Conservation (phyloP, 2,888 invertebrate species). For the Panzeria rudis region DNA sequence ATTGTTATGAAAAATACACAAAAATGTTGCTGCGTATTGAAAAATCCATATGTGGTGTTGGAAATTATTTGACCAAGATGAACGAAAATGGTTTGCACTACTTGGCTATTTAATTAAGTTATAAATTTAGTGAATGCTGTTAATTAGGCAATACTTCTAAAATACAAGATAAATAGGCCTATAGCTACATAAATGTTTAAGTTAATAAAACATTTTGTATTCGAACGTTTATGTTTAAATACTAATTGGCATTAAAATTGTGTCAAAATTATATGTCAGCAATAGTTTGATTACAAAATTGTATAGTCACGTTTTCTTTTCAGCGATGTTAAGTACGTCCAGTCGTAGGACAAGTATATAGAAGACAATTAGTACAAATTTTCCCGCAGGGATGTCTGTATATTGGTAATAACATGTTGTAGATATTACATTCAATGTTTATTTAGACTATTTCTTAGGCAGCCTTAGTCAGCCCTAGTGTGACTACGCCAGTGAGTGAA, state of each 20-base stretch:
- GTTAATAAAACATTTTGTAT: not conserved
- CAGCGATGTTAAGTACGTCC: no score
- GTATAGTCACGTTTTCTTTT: no score
- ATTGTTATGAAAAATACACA: constrained; percentile 34
- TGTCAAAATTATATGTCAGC: not conserved
- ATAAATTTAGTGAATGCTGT: constrained; percentile 16
- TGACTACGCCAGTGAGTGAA: no score
- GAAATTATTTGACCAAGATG: constrained; percentile 23
- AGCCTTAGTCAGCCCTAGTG: no score
- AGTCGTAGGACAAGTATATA: no score
- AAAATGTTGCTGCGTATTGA: constrained; percentile 32
- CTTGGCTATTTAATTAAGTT: constrained; percentile 43
- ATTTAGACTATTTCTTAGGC: no score
- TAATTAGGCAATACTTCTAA: constrained; percentile 7
- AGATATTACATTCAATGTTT: no score
- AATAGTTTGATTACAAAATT: not conserved
- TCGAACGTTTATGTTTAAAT: not conserved
- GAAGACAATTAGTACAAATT: no score
- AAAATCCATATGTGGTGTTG: constrained; percentile 1
- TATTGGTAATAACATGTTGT: no score
- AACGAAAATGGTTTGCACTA: constrained; percentile 34
- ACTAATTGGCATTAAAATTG: not conserved
- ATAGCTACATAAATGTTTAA: not conserved
- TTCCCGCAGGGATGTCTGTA: no score
- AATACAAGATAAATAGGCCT: not conserved